Percentiles rank a stretch among this genome's conserved stretches.
phyloP scores from a whole-genome alignment of 2,888 invertebrate species.

The Arctia plantaginis region DNA sequence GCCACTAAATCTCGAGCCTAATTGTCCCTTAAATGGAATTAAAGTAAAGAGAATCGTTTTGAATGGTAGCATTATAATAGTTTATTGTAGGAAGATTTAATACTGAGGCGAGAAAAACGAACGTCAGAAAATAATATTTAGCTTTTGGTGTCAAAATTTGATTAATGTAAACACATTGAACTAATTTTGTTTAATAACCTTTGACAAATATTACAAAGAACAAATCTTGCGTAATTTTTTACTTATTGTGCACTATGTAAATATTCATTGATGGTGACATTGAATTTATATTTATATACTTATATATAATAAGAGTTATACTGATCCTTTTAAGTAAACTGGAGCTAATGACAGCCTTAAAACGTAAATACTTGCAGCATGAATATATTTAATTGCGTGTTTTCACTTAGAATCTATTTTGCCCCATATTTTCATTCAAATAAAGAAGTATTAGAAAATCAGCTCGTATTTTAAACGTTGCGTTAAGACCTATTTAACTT shows the following conservation, averaged over 20 bases:
- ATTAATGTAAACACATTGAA: not conserved
- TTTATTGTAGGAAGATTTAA: not conserved
- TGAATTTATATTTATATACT: too few relatives aligned
- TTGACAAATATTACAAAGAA: too few relatives aligned
- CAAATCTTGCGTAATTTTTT: too few relatives aligned
- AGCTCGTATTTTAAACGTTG: not conserved
- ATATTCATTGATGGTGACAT: not conserved
- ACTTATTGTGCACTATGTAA: too few relatives aligned
- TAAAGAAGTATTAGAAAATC: not conserved
- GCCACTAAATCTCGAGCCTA: conserved; percentile 19
- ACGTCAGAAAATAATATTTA: not conserved
- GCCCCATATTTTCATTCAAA: not conserved
- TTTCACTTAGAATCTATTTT: not conserved
- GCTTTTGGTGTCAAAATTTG: not conserved
- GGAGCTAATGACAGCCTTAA: not conserved
- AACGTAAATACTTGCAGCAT: not conserved
- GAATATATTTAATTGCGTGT: not conserved
- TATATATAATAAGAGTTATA: too few relatives aligned
- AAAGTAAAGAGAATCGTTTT: conserved; percentile 15
- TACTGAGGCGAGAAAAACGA: not conserved
- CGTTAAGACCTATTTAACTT: not conserved
- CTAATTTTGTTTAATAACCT: too few relatives aligned
- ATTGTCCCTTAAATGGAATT: conserved; percentile 18
- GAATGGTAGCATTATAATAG: not conserved
- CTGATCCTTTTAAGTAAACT: not conserved